Evolutionary conservation across 1,140 invertebrate genomes (phyloP), one percentile per base, ranked within the genome.

Genomic region (Megalopta genalis): DNA sequence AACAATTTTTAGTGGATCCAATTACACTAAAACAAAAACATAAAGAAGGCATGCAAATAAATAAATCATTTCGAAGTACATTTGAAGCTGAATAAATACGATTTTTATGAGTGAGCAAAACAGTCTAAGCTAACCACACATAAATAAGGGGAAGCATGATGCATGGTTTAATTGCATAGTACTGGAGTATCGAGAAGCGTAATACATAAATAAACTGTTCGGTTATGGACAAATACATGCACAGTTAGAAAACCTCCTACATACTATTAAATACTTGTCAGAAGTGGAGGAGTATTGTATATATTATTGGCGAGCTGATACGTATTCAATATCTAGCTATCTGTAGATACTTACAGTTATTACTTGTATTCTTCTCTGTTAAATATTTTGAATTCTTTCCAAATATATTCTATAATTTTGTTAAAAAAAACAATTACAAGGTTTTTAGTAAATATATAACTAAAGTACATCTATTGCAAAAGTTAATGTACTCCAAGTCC

Each of bases 1-100:
- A 90, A 49, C 82, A 81, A 77, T 90, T 90, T 74, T 80, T 90
- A 62, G 74, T 84, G n/a, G 85, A 91, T 71, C 90, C 91, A 7
- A 84, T 91, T 21, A 82, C 72, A 39, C 70, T 93, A 46, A 86
- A 87, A 80, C 59, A 54, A 1, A 89, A 70, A 60, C 90, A 90
- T 37, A 86, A 91, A 16, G 60, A 62, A 7, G 4, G 16, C 1
- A 7, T 16, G 14, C 60, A 62, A 32, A 27, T 62, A 32, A 62
- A 62, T 62, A 63, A 69, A 21, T 82, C 76, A 14, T 79, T 82
- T 37, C 37, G 39, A 32, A 37, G 62, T 54, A 32, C 46, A 10
- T 25, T 23, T 39, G 16, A 64, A 52, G 59, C n/a, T 21, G 42
- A 84, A 39, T 10, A 8, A 39, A 14, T 32, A 2, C 5, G 9